A percentile compares a stretch with the other conserved stretches of the same genome.
Evolutionary conservation across 1,140 invertebrate genomes (phyloP).

Genomic region (Nasonia longicornis): DNA sequence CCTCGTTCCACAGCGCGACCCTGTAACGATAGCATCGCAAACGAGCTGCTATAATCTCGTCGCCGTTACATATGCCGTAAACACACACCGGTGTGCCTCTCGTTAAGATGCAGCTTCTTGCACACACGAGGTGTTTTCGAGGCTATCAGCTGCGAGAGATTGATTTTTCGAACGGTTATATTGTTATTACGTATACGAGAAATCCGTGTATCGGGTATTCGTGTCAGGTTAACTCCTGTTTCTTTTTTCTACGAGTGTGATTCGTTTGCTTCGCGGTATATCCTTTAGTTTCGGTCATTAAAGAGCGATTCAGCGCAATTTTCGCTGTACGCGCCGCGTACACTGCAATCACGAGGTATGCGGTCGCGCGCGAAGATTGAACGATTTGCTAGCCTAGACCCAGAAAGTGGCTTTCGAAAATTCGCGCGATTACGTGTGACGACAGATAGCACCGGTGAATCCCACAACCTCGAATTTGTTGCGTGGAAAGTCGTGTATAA

Average conservation of each 20-base stretch:
- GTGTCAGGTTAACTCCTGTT: no score
- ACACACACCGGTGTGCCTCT: no score
- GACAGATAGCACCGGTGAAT: no score
- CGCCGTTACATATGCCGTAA: not conserved
- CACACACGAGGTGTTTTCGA: no score
- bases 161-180: no score
- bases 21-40: not conserved
- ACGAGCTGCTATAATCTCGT: not conserved
- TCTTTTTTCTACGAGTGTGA: not conserved
- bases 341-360: not conserved
- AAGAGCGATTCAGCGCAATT: not conserved
- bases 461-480: no score
- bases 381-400: not conserved
- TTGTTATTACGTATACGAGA: no score
- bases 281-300: not conserved
- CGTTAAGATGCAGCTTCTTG: no score
- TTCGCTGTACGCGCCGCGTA: not conserved
- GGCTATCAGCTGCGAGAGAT: no score
- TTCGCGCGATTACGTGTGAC: no score
- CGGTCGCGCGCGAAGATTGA: not conserved
- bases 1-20: not conserved
- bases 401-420: conserved; percentile 1
- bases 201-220: no score
- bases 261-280: not conserved
- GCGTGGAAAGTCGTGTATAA: not conserved